A percentile compares a stretch with the other conserved stretches of the same genome.
Evolutionary conservation across 2,888 invertebrate genomes (phyloP).

Genomic region (Ochropleura leucogaster): DNA sequence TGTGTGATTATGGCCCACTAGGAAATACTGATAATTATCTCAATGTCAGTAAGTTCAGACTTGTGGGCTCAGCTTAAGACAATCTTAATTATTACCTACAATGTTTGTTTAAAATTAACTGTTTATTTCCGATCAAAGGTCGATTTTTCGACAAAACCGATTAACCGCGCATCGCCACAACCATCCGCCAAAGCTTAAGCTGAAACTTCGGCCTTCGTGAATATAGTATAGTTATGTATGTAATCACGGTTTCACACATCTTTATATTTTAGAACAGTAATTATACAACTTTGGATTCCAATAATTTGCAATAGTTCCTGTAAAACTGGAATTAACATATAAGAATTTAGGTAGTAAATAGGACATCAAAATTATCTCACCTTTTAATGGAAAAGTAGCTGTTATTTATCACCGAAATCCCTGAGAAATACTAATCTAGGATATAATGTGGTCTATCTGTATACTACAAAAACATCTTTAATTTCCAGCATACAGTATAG

Average conservation of each 20-base stretch:
- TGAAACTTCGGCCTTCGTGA: too few relatives aligned
- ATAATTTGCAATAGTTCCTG: not conserved
- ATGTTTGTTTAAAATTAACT: not conserved
- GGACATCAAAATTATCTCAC: not conserved
- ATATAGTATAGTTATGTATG: too few relatives aligned
- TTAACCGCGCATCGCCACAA: too few relatives aligned
- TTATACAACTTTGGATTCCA: too few relatives aligned
- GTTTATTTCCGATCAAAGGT: not conserved
- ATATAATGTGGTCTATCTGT: not conserved
- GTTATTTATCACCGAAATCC: not conserved
- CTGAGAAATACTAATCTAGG: not conserved
- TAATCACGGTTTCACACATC: too few relatives aligned
- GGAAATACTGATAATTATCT: conserved; percentile 13
- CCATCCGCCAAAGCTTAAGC: too few relatives aligned
- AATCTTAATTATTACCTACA: too few relatives aligned
- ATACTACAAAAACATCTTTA: not conserved
- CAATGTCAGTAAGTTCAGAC: conserved; percentile 22
- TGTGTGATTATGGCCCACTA: conserved; percentile 5
- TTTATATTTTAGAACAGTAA: too few relatives aligned
- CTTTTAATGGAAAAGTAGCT: not conserved
- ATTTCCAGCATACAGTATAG: conserved; percentile 91
- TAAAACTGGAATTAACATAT: not conserved
- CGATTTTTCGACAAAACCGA: too few relatives aligned
- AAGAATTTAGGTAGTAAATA: not conserved
- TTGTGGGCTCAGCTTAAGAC: too few relatives aligned